These are phyloP conservation scores for Masticophis lateralis DNA, from an alignment of 2,797 vertebrate species.

Conservation along the genomic window DNA sequence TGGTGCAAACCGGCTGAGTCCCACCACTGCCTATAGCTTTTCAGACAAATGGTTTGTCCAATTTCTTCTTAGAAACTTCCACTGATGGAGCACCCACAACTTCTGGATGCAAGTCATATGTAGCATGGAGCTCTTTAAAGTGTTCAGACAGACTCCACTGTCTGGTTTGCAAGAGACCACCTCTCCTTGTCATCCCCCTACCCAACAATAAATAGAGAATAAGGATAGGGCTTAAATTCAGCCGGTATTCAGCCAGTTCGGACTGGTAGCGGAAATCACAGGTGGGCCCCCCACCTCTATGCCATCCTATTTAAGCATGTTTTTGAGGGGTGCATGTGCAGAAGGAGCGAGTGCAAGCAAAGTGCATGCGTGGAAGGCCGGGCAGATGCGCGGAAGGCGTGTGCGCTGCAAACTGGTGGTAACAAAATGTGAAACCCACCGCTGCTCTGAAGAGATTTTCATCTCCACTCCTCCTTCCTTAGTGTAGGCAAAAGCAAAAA, in stretches of 20 bases:
- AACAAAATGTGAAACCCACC: too few species aligned
- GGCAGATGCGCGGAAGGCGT: too few species aligned
- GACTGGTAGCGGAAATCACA: too few species aligned
- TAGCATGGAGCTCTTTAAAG: neutral
- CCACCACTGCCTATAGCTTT: neutral
- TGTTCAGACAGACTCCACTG: neutral
- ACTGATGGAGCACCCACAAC: neutral
- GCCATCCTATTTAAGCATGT: too few species aligned
- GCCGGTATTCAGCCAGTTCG: too few species aligned
- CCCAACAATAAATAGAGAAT: accelerated
- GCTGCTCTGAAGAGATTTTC: neutral
- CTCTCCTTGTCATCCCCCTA: neutral
- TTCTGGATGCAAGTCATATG: neutral
- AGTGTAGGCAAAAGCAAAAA: neutral
- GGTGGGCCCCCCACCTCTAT: too few species aligned
- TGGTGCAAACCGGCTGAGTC: too few species aligned
- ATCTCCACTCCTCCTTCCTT: conserved; percentile 2
- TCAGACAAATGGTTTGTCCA: neutral
- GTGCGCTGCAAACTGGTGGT: too few species aligned
- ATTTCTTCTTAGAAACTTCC: neutral
- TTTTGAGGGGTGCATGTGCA: too few species aligned
- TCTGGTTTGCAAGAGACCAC: neutral
- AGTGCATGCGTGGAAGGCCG: too few species aligned
- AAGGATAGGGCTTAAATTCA: neutral
- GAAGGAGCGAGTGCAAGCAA: too few species aligned